phyloP scores from a whole-genome alignment of 2,113 vertebrate genomes.

The Jacana jacana region DNA sequence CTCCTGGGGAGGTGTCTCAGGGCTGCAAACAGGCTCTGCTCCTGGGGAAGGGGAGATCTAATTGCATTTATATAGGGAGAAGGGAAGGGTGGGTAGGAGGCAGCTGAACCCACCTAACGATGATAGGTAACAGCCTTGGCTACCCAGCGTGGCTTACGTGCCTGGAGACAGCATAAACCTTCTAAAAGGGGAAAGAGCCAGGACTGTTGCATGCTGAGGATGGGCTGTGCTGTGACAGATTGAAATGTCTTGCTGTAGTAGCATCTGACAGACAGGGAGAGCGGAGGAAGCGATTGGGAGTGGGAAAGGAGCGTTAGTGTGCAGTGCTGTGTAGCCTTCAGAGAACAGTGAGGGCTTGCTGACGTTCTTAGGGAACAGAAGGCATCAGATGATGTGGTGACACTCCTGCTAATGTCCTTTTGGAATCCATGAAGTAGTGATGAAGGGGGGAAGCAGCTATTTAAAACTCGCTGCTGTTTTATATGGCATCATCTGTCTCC shows the following conservation, averaged over 20 bases:
- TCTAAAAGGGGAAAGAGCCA: background rate
- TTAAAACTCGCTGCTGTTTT: background rate
- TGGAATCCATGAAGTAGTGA: background rate
- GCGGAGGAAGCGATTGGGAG: background rate
- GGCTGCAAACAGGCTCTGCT: background rate
- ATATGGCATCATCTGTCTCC: background rate
- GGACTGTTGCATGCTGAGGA: rapidly evolving
- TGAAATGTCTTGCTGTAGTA: background rate
- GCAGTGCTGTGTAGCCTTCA: background rate
- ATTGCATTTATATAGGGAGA: background rate
- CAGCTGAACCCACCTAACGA: background rate
- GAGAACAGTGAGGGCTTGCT: background rate
- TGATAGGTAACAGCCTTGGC: background rate
- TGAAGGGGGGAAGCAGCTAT: background rate
- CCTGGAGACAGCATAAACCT: background rate
- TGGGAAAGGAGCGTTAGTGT: background rate
- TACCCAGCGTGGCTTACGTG: background rate
- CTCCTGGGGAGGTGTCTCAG: rapidly evolving
- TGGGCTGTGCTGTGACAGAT: background rate
- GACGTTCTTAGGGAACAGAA: background rate
- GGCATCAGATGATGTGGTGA: background rate
- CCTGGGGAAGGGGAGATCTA: rapidly evolving
- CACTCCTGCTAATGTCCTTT: background rate
- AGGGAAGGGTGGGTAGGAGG: background rate
- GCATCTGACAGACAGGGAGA: background rate